Percentiles rank a stretch among this genome's conserved stretches.
Conservation (phyloP, 2,113 vertebrate genomes). For the Ammospiza caudacuta region DNA sequence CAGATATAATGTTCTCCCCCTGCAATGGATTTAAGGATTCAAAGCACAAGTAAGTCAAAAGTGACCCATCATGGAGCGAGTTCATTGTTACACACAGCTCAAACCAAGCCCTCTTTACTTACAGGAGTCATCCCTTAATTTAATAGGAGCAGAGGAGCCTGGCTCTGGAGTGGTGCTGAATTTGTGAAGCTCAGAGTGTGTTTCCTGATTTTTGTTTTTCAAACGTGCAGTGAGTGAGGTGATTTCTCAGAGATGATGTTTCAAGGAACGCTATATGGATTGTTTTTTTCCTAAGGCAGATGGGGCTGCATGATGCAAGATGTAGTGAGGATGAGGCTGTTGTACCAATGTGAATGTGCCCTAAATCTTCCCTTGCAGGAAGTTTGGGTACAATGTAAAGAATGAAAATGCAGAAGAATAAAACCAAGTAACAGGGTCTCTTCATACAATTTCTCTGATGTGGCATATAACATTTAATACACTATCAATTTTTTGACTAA, state of each 20-base stretch:
- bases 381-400: background rate
- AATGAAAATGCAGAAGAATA: background rate
- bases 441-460: background rate
- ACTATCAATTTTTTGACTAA: background rate
- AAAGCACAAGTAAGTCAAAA: background rate
- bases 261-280: background rate
- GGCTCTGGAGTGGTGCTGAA: background rate
- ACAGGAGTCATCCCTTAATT: background rate
- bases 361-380: background rate
- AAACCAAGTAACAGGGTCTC: background rate
- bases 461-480: background rate
- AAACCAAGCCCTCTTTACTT: background rate
- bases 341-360: fast-evolving
- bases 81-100: background rate
- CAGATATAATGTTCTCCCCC: background rate
- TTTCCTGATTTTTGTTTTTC: background rate
- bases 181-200: background rate
- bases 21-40: background rate
- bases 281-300: background rate
- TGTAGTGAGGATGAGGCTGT: background rate
- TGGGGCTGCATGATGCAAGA: background rate
- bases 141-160: background rate
- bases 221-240: fast-evolving
- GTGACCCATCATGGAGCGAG: background rate
- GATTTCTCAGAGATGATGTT: background rate